Base-by-base conservation (phyloP, 1,140 invertebrate genomes). In the Charaxes varanes region DNA sequence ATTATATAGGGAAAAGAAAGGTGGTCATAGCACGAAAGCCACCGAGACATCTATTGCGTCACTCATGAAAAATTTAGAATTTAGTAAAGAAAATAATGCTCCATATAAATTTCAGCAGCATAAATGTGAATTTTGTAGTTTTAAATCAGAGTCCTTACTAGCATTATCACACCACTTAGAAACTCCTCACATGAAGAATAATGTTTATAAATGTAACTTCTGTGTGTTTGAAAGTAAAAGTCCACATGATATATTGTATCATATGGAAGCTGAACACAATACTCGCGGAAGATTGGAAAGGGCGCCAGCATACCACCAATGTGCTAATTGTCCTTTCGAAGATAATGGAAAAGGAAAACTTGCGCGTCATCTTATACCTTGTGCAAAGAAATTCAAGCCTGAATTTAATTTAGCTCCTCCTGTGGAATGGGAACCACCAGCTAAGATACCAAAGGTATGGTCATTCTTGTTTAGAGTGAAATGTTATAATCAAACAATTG, bases 261-360 rank as follows among this genome's bases (percentile, higher is more conserved):
- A 99, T 59, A 96, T 97, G 93, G 92, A 97, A 62, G 90, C 90
- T 0, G 90, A 94, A 58, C 96, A 99, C 73, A 92, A 91, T 53
- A 90, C 93, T 6, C 87, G 91, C 37, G 94, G 93, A 6, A 88
- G 92, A 44, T 79, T 97, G 21, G 94, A 97, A 55, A 87, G 93
- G 37, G 94, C 94, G 4, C 90, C 93, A 17, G 90, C 93, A 0
- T 94, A 93, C 68, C 96, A 96, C 80, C 94, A 97, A 60, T 98
- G 96, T 77, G 90, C 94, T 0, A 94, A 96, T 63, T 98, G 97
- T 87, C 92, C 94, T 1, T 98, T 97, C 65, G 96, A 98, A 72
- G 94, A 97, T 59, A 96, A 96, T 67, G 93, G 94, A 38, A 97
- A 97, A 78, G 92, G 93, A n/a, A 97, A 97, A 84, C 80, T 97